Conservation (phyloP, 2,888 invertebrate species). For the Iselma pallidipennis region DNA sequence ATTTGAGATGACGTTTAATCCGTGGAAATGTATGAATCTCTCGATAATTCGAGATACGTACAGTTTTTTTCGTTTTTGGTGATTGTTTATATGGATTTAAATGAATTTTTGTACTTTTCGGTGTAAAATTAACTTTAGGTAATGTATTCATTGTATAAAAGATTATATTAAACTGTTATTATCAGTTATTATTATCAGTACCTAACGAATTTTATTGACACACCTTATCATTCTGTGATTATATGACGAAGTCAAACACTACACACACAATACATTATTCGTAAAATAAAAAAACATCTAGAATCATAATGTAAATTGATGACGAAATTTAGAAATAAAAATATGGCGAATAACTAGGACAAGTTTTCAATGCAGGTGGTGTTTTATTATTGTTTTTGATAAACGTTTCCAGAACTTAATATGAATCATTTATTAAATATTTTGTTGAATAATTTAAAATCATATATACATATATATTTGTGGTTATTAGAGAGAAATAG, state of each 20-base stretch:
- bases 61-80: conserved; percentile 39
- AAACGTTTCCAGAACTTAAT: no score
- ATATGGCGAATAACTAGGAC: no score
- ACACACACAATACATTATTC: not conserved
- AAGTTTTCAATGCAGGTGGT: no score
- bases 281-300: not conserved
- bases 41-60: conserved; percentile 3
- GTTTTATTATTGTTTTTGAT: no score
- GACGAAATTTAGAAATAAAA: no score
- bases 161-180: not conserved
- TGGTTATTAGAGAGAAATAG: no score
- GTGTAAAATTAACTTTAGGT: conserved; percentile 2
- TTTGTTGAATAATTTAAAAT: no score
- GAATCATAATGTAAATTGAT: no score
- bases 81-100: conserved; percentile 15
- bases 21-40: not conserved
- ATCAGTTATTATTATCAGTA: not conserved
- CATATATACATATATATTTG: no score
- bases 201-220: not conserved
- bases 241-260: not conserved
- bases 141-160: not conserved
- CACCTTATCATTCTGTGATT: not conserved
- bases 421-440: no score
- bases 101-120: conserved; percentile 11
- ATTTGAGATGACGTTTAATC: conserved; percentile 16